Evolutionary conservation across 2,888 invertebrate genomes (phyloP).

Genomic region (Limnephilus rhombicus): DNA sequence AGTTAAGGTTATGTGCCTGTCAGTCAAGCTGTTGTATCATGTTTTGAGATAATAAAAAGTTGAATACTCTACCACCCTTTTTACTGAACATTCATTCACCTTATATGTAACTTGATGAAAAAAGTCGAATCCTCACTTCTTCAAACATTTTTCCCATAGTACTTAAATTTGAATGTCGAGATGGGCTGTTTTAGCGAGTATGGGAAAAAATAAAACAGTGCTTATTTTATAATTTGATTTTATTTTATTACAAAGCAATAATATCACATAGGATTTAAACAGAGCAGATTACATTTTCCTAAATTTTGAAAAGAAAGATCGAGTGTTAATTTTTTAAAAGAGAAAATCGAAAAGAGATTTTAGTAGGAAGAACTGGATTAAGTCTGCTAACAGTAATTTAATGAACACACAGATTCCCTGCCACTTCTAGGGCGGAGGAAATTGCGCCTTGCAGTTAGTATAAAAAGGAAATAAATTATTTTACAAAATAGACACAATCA

Average conservation of each 20-base stretch:
- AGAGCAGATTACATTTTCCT: conserved; percentile 64
- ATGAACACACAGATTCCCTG: not conserved
- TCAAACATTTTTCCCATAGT: too few relatives aligned
- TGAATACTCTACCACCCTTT: too few relatives aligned
- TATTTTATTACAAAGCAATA: conserved; percentile 65
- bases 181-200: too few relatives aligned
- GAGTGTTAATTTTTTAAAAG: conserved; percentile 48
- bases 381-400: conserved; percentile 41
- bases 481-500: conserved; percentile 57
- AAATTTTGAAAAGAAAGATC: conserved; percentile 57
- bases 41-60: too few relatives aligned
- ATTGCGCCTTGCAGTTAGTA: conserved; percentile 23
- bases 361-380: conserved; percentile 49
- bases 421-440: not conserved
- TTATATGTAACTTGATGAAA: too few relatives aligned
- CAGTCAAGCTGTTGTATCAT: too few relatives aligned
- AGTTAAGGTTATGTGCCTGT: too few relatives aligned
- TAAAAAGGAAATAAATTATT: conserved; percentile 60
- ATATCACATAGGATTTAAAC: conserved; percentile 66
- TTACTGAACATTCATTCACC: too few relatives aligned
- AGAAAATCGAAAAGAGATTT: conserved; percentile 40
- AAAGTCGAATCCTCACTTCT: too few relatives aligned
- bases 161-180: too few relatives aligned
- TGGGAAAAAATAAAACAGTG: conserved; percentile 39
- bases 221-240: conserved; percentile 58